phyloP scores from a whole-genome alignment of 2,113 vertebrate genomes.

The Glaucomys volans region DNA sequence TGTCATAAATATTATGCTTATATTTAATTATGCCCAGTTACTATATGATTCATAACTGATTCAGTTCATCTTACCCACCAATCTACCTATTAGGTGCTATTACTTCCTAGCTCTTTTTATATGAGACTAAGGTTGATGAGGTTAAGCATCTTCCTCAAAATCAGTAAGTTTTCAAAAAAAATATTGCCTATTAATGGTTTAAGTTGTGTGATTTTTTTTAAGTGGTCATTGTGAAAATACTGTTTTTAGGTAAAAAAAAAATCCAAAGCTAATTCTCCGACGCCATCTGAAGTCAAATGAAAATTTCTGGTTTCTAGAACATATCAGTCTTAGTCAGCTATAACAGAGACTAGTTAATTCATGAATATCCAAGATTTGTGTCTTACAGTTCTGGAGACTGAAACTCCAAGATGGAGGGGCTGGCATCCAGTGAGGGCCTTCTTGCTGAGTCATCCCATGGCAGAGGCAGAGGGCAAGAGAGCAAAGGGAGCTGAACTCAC shows the following conservation, averaged over 20 bases:
- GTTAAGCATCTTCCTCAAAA: background rate
- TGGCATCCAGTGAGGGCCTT: background rate
- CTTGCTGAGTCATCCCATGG: background rate
- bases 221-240: background rate
- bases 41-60: background rate
- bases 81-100: background rate
- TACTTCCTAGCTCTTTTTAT: background rate
- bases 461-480: background rate
- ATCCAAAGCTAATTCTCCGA: background rate
- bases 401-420: background rate
- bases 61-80: background rate
- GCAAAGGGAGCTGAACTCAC: background rate
- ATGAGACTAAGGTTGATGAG: background rate
- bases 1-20: background rate
- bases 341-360: background rate
- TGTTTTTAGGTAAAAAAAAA: background rate
- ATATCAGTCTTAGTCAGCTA: background rate
- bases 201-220: background rate
- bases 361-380: background rate
- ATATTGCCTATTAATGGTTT: background rate
- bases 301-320: conserved; percentile 19
- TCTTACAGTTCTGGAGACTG: background rate
- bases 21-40: background rate
- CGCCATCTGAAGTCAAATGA: background rate
- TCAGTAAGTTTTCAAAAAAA: conserved; percentile 28